phyloP scores from a whole-genome alignment of 2,888 invertebrate genomes.

The Apantesis nais region DNA sequence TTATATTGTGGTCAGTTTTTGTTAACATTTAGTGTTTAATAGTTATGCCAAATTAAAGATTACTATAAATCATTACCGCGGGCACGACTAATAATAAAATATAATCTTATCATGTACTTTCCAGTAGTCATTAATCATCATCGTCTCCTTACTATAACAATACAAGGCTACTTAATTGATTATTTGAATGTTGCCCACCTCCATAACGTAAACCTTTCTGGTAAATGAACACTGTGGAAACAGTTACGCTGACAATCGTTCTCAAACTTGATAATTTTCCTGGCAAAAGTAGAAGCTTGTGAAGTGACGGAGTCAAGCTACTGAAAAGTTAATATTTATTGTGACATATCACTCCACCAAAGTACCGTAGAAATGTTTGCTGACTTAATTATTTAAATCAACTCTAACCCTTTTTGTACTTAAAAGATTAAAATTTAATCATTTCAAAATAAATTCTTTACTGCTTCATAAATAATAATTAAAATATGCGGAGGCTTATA shows the following conservation, averaged over 20 bases:
- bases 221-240: too few species aligned
- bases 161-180: too few species aligned
- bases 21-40: too few species aligned
- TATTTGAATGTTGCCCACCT: background rate
- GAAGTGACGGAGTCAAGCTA: background rate
- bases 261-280: too few species aligned
- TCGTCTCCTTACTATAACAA: background rate
- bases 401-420: background rate
- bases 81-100: too few species aligned
- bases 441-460: background rate
- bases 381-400: background rate
- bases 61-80: too few species aligned
- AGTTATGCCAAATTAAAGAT: too few species aligned
- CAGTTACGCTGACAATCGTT: too few species aligned
- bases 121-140: background rate
- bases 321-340: background rate
- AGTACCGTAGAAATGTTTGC: background rate
- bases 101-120: background rate
- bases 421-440: background rate
- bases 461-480: conserved; percentile 37
- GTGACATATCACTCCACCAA: background rate
- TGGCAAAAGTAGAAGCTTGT: background rate
- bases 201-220: background rate
- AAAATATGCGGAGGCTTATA: conserved; percentile 37
- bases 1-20: too few species aligned